Evolutionary conservation across 1,140 invertebrate species (phyloP).

Genomic region (Tribolium madens): DNA sequence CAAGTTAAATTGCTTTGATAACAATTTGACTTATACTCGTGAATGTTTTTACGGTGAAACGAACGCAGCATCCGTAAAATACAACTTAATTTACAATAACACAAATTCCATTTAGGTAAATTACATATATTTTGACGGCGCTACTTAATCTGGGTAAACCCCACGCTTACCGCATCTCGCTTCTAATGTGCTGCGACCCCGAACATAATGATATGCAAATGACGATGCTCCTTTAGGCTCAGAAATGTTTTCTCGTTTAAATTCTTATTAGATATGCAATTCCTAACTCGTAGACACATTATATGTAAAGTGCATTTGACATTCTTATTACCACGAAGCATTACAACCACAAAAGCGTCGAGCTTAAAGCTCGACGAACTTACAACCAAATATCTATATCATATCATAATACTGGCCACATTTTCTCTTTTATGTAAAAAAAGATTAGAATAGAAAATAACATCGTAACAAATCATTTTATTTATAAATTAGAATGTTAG

Average conservation of each 20-base stretch:
- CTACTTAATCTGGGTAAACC: constrained; percentile 37
- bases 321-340: neutral
- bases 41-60: neutral
- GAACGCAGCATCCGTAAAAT: constrained; percentile 7
- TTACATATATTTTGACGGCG: constrained; percentile 36
- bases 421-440: neutral
- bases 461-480: too few species aligned
- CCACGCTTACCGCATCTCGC: constrained; percentile 24
- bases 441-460: neutral
- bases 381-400: neutral
- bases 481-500: too few species aligned
- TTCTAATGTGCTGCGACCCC: constrained; percentile 34
- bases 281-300: constrained; percentile 27
- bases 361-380: neutral
- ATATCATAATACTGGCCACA: neutral
- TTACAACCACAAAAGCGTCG: neutral
- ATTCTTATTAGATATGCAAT: constrained; percentile 34
- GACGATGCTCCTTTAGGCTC: constrained; percentile 37
- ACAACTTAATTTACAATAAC: constrained; percentile 37
- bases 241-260: constrained; percentile 37
- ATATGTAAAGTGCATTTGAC: constrained; percentile 15
- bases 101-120: constrained; percentile 38
- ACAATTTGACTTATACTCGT: constrained; percentile 20
- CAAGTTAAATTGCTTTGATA: constrained; percentile 14
- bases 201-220: constrained; percentile 36